Conservation (phyloP, 2,888 invertebrate genomes). For the Orthonevra nobilis region DNA sequence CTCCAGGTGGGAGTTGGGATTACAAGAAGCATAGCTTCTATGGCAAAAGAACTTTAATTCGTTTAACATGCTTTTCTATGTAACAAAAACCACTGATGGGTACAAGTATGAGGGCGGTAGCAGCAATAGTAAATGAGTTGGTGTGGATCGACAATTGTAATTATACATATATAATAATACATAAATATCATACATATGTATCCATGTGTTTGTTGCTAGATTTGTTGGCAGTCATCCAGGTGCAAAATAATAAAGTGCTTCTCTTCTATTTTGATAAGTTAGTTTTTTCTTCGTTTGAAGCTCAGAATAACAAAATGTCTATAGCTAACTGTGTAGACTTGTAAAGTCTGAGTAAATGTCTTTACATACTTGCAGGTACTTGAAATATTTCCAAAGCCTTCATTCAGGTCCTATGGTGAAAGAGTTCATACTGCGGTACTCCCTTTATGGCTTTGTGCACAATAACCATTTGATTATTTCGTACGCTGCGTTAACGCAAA, state of each 20-base stretch:
- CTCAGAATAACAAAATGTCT: too few relatives aligned
- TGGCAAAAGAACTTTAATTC: constrained; percentile 49
- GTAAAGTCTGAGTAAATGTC: too few relatives aligned
- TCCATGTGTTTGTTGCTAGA: constrained; percentile 41
- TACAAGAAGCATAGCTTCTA: constrained; percentile 44
- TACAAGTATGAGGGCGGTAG: constrained; percentile 51
- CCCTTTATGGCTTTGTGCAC: too few relatives aligned
- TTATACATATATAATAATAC: too few relatives aligned
- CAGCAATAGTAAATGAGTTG: constrained; percentile 31
- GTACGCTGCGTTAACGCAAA: too few relatives aligned
- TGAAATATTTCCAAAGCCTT: too few relatives aligned
- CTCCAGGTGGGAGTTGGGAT: constrained; percentile 46
- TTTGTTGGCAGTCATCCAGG: constrained; percentile 43
- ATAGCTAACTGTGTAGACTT: too few relatives aligned
- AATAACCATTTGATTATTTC: too few relatives aligned
- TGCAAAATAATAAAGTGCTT: constrained; percentile 43
- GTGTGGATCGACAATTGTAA: constrained; percentile 18
- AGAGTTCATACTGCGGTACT: too few relatives aligned
- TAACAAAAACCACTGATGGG: constrained; percentile 39
- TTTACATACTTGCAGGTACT: too few relatives aligned
- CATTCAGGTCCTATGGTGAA: too few relatives aligned
- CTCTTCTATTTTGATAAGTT: constrained; percentile 41
- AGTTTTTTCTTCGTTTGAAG: constrained; percentile 45
- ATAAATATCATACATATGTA: too few relatives aligned
- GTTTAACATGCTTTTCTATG: constrained; percentile 56